Percentiles rank a stretch among this genome's conserved stretches.
phyloP scores from a whole-genome alignment of 2,888 invertebrate species.

The Clepsis dumicolana region DNA sequence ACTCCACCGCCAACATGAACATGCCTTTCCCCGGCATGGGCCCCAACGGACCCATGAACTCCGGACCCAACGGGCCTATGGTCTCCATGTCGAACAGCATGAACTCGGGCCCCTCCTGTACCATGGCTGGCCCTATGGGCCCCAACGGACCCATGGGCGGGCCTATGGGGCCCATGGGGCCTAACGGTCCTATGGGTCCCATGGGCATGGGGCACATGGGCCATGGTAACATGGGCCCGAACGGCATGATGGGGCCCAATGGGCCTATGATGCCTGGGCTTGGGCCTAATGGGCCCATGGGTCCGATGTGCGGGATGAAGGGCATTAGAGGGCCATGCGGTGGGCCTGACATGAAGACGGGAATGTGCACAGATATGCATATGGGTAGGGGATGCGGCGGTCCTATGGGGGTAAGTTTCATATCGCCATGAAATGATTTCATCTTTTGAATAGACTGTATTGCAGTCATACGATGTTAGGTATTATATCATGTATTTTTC shows the following conservation, averaged over 20 bases:
- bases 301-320: constrained; percentile 84
- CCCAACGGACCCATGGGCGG: constrained; percentile 65
- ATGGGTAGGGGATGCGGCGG: constrained; percentile 83
- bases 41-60: constrained; percentile 76
- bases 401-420: constrained; percentile 80
- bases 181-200: constrained; percentile 60
- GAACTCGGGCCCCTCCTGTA: constrained; percentile 80
- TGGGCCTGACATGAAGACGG: constrained; percentile 82
- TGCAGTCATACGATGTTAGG: constrained; percentile 84
- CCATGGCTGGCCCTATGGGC: constrained; percentile 78
- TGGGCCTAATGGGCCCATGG: constrained; percentile 82
- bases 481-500: constrained; percentile 32
- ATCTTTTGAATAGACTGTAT: too few species aligned
- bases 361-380: constrained; percentile 84
- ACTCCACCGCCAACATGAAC: constrained; percentile 73
- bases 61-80: constrained; percentile 79
- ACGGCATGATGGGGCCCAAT: constrained; percentile 79
- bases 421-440: too few species aligned
- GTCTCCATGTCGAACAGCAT: constrained; percentile 79
- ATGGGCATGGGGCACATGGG: constrained; percentile 52
- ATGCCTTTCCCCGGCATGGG: constrained; percentile 76
- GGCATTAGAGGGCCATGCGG: constrained; percentile 80
- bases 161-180: constrained; percentile 74
- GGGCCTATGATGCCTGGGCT: constrained; percentile 78
- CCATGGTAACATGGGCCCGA: constrained; percentile 72